Percentiles rank a stretch among this genome's conserved stretches.
Conservation (phyloP, 2,797 vertebrate species). For the Chloroceryle amazona region DNA sequence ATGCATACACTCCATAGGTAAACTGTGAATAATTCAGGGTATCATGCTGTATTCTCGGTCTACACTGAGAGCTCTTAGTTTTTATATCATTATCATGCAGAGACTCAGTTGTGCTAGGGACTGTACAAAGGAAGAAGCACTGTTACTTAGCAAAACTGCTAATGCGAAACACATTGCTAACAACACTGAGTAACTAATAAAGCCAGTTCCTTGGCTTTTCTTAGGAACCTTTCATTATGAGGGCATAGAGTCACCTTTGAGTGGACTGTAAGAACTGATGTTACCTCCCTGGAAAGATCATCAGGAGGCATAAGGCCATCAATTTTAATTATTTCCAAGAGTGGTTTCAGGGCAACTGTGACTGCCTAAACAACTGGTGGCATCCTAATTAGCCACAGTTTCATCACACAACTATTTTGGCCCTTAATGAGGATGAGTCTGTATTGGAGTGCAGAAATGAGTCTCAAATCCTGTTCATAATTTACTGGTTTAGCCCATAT, state of each 20-base stretch:
- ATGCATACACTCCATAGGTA: background rate
- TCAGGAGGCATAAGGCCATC: background rate
- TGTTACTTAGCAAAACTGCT: background rate
- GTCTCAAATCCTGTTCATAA: background rate
- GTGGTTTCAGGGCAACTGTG: background rate
- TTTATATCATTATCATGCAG: background rate
- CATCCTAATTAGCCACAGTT: conserved; percentile 17
- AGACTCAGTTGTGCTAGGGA: background rate
- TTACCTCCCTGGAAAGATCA: background rate
- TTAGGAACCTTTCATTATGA: background rate
- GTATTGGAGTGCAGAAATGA: background rate
- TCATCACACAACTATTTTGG: background rate
- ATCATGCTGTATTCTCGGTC: accelerated
- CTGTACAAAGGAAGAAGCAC: background rate
- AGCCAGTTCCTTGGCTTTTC: background rate
- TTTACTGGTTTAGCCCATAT: background rate
- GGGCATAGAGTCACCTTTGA: background rate
- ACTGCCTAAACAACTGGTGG: background rate
- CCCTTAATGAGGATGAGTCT: background rate
- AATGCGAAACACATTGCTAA: background rate
- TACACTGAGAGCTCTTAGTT: background rate
- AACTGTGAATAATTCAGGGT: background rate
- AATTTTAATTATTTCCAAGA: conserved; percentile 32
- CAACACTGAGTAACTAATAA: background rate
- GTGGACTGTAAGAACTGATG: background rate